Evolutionary conservation across 2,797 vertebrate genomes (phyloP), one percentile per base, ranked within the genome.

Genomic region (Discoglossus pictus): DNA sequence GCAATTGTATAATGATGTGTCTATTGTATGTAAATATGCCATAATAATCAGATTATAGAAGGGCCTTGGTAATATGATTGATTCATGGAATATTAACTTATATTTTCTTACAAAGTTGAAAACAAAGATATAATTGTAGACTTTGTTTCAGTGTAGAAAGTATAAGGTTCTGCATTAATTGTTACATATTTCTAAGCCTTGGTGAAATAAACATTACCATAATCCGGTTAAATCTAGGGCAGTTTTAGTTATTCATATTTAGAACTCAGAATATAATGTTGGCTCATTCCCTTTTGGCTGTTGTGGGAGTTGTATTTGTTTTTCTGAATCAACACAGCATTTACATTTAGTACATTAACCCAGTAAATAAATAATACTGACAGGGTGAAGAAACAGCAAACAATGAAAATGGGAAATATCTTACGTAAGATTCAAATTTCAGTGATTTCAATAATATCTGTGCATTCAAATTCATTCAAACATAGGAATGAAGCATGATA

Each of bases 191-290:
- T 52, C 16, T 68, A 68, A 53, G 17, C 7, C 53, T 15, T 31
- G 48, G 53, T 61, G 47, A 61, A 61, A 53, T 48, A 54, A 68
- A 13, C 16, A 2, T 42, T 20, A 12, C 31, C 4, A 39, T 61
- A 68, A 36, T 61, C 58, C 54, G 8, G 25, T 54, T 42, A 31
- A 44, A 34, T 58, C 4, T 1, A 3, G 50, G 64, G 15, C 35
- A 40, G 39, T 58, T 56, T 56, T 27, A 36, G 43, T 58, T 66
- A 35, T 17, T 50, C 64, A 58, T 58, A 50, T 66, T 66, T 58
- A 16, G 64, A 48, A 66, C 20, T 31, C 15, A 39, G 35, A 31
- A 39, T 39, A 43, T 42, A 58, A 40, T 50, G 48, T 39, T 66
- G 64, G 53, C 64, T 66, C 12, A 16, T n/a, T 23, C 20, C 12